Evolutionary conservation across 2,888 invertebrate genomes (phyloP).

Genomic region (Alentia gelatinosa): DNA sequence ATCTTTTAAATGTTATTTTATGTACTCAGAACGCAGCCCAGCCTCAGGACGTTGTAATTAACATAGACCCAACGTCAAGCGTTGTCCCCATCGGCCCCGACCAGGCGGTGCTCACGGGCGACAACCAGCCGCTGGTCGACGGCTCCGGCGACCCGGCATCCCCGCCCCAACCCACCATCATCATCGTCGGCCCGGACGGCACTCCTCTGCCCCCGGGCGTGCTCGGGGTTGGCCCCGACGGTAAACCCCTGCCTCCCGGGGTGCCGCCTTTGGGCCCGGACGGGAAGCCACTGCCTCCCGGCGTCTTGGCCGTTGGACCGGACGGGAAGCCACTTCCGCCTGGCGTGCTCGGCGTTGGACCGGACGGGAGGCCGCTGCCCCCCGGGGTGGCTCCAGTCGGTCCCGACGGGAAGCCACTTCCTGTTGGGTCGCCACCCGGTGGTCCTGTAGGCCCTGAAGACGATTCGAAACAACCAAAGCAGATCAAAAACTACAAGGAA

Average conservation of each 20-base stretch:
- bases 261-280: slow-evolving; percentile 7
- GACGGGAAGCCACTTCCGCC: slow-evolving; percentile 33
- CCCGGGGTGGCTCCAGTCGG: neutral
- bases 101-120: slow-evolving; percentile 2
- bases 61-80: neutral
- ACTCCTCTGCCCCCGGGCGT: neutral
- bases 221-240: slow-evolving; percentile 39
- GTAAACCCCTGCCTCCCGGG: neutral
- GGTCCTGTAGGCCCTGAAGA: neutral
- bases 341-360: slow-evolving; percentile 7
- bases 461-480: neutral
- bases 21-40: neutral
- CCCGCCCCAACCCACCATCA: neutral
- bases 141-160: neutral
- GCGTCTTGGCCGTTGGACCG: neutral
- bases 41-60: neutral
- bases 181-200: slow-evolving; percentile 8
- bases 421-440: neutral
- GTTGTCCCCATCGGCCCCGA: neutral
- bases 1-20: too few species aligned
- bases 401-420: slow-evolving; percentile 7
- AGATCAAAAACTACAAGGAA: slow-evolving; percentile 30
- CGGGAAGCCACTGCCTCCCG: slow-evolving; percentile 26
- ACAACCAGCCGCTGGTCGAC: neutral
- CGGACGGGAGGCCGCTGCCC: slow-evolving; percentile 16